Conservation (phyloP, 2,113 vertebrate species). For the Brachyhypopomus occidentalis region DNA sequence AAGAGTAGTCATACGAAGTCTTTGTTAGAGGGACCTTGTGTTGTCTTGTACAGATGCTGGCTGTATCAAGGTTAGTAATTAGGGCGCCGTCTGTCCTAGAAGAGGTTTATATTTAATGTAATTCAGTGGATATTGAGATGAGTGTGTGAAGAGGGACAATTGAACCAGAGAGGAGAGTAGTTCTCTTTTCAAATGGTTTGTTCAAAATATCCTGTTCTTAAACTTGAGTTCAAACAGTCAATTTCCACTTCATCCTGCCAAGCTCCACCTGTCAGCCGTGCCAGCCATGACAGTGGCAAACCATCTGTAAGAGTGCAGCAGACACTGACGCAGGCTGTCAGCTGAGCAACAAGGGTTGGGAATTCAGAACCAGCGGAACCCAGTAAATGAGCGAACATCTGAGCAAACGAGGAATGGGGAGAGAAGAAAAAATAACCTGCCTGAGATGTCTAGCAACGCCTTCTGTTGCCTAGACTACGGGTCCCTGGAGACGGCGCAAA, state of each 20-base stretch:
- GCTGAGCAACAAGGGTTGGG: slow-evolving; percentile 25
- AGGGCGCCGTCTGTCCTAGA: background rate
- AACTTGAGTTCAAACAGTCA: background rate
- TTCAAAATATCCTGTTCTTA: background rate
- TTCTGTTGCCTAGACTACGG: slow-evolving; percentile 54
- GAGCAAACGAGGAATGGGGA: background rate
- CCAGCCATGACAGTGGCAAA: slow-evolving; percentile 16
- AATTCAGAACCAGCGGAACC: slow-evolving; percentile 7
- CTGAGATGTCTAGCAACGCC: slow-evolving; percentile 42
- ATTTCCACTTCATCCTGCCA: slow-evolving; percentile 6
- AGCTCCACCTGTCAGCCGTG: slow-evolving; percentile 20
- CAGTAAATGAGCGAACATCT: slow-evolving; percentile 32
- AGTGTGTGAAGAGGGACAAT: background rate
- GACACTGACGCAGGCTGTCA: slow-evolving; percentile 31
- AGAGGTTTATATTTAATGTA: background rate
- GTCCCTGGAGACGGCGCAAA: slow-evolving; percentile 23
- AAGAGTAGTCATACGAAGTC: background rate
- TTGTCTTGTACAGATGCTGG: background rate
- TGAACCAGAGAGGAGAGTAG: background rate
- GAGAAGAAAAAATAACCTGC: slow-evolving; percentile 25
- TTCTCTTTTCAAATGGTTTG: background rate
- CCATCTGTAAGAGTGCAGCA: slow-evolving; percentile 19
- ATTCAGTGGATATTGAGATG: background rate
- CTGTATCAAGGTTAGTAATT: background rate
- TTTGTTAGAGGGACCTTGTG: background rate